Conservation (phyloP, 1,140 invertebrate genomes). For the Laodelphax striatellus region DNA sequence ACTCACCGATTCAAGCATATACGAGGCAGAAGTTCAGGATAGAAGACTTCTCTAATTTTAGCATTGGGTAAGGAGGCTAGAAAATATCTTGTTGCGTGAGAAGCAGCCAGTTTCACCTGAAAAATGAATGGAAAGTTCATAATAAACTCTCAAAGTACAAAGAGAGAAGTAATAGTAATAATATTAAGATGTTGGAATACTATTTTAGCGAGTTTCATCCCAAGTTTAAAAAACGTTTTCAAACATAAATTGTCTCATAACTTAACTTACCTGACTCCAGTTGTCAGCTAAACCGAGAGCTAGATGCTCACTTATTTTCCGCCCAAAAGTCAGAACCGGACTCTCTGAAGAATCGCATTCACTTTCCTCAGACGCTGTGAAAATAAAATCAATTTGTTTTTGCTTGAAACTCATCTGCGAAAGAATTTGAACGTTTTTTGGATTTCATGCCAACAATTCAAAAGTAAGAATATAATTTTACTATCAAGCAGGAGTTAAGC, state of each 20-base stretch:
- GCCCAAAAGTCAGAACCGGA: constrained; percentile 34
- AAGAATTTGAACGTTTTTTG: too few species aligned
- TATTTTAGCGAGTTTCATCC: too few species aligned
- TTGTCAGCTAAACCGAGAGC: constrained; percentile 39
- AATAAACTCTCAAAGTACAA: neutral
- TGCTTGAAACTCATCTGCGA: too few species aligned
- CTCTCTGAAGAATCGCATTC: constrained; percentile 21
- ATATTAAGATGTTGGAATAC: too few species aligned
- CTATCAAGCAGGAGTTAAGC: too few species aligned
- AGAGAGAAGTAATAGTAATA: too few species aligned
- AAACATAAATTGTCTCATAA: too few species aligned
- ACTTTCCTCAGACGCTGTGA: too few species aligned
- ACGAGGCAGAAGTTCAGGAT: constrained; percentile 36
- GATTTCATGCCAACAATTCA: too few species aligned
- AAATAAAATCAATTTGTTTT: too few species aligned
- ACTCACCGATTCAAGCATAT: constrained; percentile 39
- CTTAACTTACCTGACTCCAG: constrained; percentile 40
- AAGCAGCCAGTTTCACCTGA: constrained; percentile 34
- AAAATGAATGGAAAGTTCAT: constrained; percentile 21
- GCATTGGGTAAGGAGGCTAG: constrained; percentile 33
- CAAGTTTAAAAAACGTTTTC: too few species aligned
- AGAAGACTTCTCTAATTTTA: constrained; percentile 34
- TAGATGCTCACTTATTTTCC: constrained; percentile 34
- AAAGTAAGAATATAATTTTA: too few species aligned
- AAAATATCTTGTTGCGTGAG: constrained; percentile 40